These are phyloP conservation scores for Xanthia togata DNA, from an alignment of 2,888 invertebrate species.

Conservation along the genomic window DNA sequence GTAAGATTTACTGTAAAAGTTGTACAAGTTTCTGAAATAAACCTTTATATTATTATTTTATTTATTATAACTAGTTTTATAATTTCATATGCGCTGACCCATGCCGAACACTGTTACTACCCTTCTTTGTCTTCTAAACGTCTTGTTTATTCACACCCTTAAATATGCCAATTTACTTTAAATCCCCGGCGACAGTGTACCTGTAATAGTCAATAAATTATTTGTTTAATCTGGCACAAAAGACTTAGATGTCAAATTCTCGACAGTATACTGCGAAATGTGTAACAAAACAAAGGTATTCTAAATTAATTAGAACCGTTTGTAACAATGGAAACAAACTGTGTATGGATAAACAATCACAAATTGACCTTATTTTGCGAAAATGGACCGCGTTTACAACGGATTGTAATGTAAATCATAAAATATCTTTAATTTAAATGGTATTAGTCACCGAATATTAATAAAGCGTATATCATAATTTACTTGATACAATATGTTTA, in stretches of 20 bases:
- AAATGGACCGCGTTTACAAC: conserved; percentile 40
- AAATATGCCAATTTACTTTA: conserved; percentile 23
- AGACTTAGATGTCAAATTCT: conserved; percentile 28
- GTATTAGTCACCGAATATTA: not conserved
- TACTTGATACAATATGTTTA: not conserved
- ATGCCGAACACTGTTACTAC: conserved; percentile 7
- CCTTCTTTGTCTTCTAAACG: conserved; percentile 21
- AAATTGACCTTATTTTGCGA: conserved; percentile 63
- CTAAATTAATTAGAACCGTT: conserved; percentile 51
- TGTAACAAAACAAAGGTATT: conserved; percentile 40
- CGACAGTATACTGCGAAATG: conserved; percentile 31
- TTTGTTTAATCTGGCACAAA: conserved; percentile 44
- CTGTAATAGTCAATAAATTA: conserved; percentile 25
- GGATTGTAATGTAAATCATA: conserved; percentile 17
- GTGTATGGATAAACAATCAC: conserved; percentile 54
- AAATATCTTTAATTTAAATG: not conserved
- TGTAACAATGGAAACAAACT: conserved; percentile 41
- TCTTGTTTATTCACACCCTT: conserved; percentile 17
- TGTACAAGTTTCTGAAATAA: too few species aligned
- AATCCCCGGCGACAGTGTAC: not conserved
- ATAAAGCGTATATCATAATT: not conserved
- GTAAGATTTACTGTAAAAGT: too few species aligned
- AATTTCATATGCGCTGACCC: conserved; percentile 23
- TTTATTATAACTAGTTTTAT: conserved; percentile 34
- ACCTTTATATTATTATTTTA: too few species aligned